phyloP scores from a whole-genome alignment of 2,113 vertebrate genomes.

The Podarcis cretensis region DNA sequence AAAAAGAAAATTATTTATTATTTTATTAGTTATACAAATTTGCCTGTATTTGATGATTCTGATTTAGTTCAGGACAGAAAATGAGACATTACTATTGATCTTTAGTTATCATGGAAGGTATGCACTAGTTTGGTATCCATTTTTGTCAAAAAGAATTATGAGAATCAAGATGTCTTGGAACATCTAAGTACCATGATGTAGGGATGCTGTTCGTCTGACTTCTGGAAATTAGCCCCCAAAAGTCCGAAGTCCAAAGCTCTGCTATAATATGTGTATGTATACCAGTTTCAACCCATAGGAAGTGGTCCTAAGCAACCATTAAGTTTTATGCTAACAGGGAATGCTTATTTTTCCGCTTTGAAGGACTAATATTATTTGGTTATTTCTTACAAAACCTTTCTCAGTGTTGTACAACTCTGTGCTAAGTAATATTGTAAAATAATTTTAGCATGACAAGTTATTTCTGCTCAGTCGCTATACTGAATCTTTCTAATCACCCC shows the following conservation, averaged over 20 bases:
- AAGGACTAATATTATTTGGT: background rate
- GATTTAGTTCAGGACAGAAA: background rate
- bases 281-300: background rate
- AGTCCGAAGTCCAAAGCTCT: background rate
- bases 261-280: background rate
- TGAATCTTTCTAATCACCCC: background rate
- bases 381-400: background rate
- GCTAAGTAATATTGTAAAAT: background rate
- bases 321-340: background rate
- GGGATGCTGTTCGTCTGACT: background rate
- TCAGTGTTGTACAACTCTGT: background rate
- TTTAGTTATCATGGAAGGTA: background rate
- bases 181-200: background rate
- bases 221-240: too few relatives aligned
- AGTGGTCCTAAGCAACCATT: background rate
- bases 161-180: background rate
- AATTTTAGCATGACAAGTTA: background rate
- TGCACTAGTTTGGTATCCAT: too few relatives aligned
- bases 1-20: background rate
- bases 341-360: background rate
- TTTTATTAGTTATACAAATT: background rate
- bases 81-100: background rate
- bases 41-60: background rate
- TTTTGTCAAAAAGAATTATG: background rate
- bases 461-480: background rate